phyloP scores from a whole-genome alignment of 2,888 invertebrate species.

The Macrosoma leucophasiata region DNA sequence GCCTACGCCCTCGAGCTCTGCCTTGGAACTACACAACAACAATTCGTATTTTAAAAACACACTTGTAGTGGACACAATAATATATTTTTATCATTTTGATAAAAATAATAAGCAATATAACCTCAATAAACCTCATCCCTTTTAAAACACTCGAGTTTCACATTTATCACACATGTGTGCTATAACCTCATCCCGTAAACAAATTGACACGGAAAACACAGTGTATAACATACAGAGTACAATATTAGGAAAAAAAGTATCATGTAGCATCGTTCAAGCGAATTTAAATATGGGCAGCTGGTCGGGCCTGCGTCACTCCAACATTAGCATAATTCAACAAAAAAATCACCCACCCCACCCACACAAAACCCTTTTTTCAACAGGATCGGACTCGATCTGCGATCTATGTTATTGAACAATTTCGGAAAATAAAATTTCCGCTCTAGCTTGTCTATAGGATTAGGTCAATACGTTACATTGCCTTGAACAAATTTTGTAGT shows the following conservation, averaged over 20 bases:
- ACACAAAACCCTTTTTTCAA: constrained; percentile 52
- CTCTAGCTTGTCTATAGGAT: too few relatives aligned
- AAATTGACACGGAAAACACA: constrained; percentile 4
- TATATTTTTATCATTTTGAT: too few relatives aligned
- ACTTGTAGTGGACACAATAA: too few relatives aligned
- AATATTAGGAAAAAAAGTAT: constrained; percentile 35
- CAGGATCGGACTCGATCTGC: constrained; percentile 46
- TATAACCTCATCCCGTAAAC: constrained; percentile 3
- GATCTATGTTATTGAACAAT: constrained; percentile 57
- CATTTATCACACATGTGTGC: too few relatives aligned
- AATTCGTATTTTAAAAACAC: too few relatives aligned
- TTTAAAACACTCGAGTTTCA: too few relatives aligned
- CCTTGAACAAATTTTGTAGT: too few relatives aligned
- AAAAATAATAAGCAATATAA: not conserved
- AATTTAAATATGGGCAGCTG: constrained; percentile 67
- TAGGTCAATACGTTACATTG: too few relatives aligned
- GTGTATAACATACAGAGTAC: constrained; percentile 4
- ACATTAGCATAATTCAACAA: constrained; percentile 70
- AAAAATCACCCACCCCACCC: constrained; percentile 49
- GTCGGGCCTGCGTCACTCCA: constrained; percentile 51
- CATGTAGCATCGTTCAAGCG: constrained; percentile 41
- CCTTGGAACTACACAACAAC: too few relatives aligned
- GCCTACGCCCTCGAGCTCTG: too few relatives aligned
- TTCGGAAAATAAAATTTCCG: constrained; percentile 26
- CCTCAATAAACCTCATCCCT: too few relatives aligned